Conservation (phyloP, 2,113 vertebrate species). For the Tyto alba region DNA sequence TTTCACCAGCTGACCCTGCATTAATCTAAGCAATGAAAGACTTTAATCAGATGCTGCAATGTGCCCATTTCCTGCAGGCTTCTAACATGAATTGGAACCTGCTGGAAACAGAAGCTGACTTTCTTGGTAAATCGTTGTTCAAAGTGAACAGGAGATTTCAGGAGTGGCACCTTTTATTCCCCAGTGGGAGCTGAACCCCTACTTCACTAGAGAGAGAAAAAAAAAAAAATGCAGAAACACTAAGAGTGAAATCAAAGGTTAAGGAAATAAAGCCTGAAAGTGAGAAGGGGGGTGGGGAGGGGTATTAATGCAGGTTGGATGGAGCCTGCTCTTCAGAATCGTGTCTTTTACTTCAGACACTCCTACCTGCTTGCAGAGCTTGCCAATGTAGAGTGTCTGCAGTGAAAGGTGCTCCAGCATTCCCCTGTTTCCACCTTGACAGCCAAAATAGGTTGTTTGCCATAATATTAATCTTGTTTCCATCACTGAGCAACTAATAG, state of each 20-base stretch:
- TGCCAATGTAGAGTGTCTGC: not conserved
- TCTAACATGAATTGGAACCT: conserved; percentile 27
- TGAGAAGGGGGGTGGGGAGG: not conserved
- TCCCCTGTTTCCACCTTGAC: not conserved
- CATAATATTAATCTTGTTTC: not conserved
- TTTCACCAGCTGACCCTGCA: conserved; percentile 9
- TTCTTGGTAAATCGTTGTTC: not conserved
- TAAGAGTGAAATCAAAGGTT: conserved; percentile 6
- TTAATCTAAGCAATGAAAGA: conserved; percentile 42
- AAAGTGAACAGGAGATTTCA: conserved; percentile 24
- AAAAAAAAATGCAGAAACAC: not conserved
- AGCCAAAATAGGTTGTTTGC: not conserved
- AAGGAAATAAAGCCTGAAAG: conserved; percentile 14
- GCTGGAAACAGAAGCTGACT: conserved; percentile 39
- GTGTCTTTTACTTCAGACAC: not conserved
- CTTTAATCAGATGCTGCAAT: conserved; percentile 47
- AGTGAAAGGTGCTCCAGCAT: not conserved
- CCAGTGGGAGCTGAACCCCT: not conserved
- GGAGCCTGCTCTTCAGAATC: not conserved
- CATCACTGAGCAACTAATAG: not conserved
- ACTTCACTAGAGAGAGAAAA: not conserved
- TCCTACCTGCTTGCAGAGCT: not conserved
- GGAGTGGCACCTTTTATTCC: not conserved
- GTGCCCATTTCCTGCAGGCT: conserved; percentile 43
- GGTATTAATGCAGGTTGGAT: not conserved